Evolutionary conservation across 2,888 invertebrate genomes (phyloP), one percentile per base, ranked within the genome.

Genomic region (Schizaphis graminum): DNA sequence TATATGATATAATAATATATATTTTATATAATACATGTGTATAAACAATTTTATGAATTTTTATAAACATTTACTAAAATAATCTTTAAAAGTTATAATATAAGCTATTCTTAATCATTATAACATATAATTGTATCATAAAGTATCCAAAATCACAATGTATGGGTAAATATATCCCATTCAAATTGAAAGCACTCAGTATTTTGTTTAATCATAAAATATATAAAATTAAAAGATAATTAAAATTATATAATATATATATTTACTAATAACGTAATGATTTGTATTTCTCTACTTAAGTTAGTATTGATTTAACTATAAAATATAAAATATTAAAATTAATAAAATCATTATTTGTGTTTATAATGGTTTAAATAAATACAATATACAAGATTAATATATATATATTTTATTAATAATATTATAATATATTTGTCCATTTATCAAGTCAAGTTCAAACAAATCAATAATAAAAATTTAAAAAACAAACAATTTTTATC

Each of bases 121-220:
- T 24, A 92, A 77, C n/a, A 86, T 44, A 57, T 5, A 53, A 53
- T 56, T 61, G 35, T 86, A 49, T 61, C 47, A 67, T 77, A 49
- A 89, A 21, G 56, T 47, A 87, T 92, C 49, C 47, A 87, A 92
- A 87, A 92, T 93, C 93, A 93, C 84, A 93, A 89, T 35, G n/a
- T 57, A 93, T 56, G 8, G 5, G 61, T 49, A 41, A 47, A 86
- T 21, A 67, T 88, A 77, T 77, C 16, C 90, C 26, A 35, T 85
- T 93, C 35, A 61, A 57, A 57, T 85, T 93, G 89, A 93, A 93
- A 93, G 93, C 93, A 90, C 90, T 90, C 85, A 56, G 93, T 93
- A 90, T 93, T 85, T 90, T 86, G 44, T 93, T 56, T 84, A 84
- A 56, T 49, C 26, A 93, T 61, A 35, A 93, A n/a, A 84, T 77